phyloP scores from a whole-genome alignment of 2,888 invertebrate species.

The Tenthredo scrophulariae region DNA sequence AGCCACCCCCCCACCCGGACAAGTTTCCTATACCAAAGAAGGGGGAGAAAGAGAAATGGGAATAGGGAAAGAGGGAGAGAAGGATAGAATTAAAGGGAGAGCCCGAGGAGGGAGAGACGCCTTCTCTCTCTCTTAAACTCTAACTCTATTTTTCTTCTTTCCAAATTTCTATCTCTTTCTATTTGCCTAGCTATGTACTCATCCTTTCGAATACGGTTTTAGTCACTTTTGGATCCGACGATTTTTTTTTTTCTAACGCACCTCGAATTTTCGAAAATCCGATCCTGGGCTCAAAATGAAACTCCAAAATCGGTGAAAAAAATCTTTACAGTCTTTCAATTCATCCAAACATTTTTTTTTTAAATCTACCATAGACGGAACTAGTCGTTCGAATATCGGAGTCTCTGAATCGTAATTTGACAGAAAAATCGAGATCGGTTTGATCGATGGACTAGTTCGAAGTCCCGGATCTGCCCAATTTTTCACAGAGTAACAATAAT shows the following conservation, averaged over 20 bases:
- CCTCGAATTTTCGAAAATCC: neutral
- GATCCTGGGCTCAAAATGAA: neutral
- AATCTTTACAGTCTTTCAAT: neutral
- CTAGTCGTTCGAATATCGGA: neutral
- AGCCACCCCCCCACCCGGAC: neutral
- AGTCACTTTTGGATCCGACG: neutral
- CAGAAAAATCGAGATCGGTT: neutral
- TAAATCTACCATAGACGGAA: too few relatives aligned
- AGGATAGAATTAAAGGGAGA: neutral
- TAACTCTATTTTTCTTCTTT: neutral
- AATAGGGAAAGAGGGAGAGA: conserved; percentile 8
- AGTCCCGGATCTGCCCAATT: neutral
- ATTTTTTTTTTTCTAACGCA: too few relatives aligned
- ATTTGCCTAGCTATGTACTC: neutral
- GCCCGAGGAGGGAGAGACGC: conserved; percentile 1
- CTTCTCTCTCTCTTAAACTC: neutral
- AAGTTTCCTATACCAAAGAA: neutral
- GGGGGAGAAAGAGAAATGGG: conserved; percentile 8
- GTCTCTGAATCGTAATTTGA: neutral
- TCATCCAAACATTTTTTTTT: too few relatives aligned
- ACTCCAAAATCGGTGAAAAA: neutral
- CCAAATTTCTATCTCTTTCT: neutral
- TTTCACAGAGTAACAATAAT: too few relatives aligned
- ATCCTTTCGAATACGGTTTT: neutral
- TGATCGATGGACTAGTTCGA: neutral